These are phyloP conservation scores for Pterois miles DNA, from an alignment of 2,797 vertebrate genomes.

Conservation along the genomic window DNA sequence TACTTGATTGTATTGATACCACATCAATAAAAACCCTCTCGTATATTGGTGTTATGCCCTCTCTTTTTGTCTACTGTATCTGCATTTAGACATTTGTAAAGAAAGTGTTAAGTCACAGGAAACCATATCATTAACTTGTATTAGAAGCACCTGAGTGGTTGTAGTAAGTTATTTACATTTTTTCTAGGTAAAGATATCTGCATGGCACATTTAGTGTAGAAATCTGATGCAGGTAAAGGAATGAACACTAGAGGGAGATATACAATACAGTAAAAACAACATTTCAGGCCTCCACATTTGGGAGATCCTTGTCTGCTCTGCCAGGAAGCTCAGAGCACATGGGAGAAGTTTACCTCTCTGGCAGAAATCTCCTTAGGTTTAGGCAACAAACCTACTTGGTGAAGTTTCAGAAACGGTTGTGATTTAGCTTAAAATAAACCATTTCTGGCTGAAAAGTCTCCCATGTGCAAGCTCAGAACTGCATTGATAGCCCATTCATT, in stretches of 20 bases:
- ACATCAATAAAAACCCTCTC: conserved; percentile 92
- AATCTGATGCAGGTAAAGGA: conserved; percentile 15
- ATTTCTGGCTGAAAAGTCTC: neutral
- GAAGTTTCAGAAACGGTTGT: neutral
- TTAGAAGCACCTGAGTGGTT: neutral
- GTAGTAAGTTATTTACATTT: neutral
- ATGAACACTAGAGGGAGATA: conserved; percentile 70
- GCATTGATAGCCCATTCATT: neutral
- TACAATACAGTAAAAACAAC: neutral
- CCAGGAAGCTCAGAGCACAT: neutral
- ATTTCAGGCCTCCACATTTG: neutral
- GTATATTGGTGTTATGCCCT: conserved; percentile 62
- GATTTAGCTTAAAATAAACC: neutral
- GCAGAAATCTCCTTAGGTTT: neutral
- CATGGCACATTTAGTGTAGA: neutral
- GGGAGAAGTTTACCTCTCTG: neutral
- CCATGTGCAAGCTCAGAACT: neutral
- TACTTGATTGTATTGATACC: conserved; percentile 94
- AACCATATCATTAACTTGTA: neutral
- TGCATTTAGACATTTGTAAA: neutral
- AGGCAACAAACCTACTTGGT: neutral
- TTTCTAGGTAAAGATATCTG: neutral
- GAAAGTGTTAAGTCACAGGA: neutral
- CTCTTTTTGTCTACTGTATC: conserved; percentile 10
- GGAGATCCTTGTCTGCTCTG: neutral